Base-by-base conservation (phyloP, 1,140 invertebrate species). In the Streblospio benedicti region DNA sequence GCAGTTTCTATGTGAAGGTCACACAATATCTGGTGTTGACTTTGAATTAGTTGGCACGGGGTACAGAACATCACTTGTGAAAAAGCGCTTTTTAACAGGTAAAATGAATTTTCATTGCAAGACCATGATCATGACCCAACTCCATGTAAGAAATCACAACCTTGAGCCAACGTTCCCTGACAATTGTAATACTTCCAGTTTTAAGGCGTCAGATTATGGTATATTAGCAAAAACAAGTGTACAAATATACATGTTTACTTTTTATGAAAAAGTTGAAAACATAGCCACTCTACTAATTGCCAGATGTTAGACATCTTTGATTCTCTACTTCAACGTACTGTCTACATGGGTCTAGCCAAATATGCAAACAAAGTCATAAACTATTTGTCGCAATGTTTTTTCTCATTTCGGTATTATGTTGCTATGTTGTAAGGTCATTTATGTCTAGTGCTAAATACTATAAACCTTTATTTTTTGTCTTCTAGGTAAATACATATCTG, bases 1-100 rank as follows among this genome's bases (percentile, higher is more conserved):
- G 20, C 91, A 94, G 76, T 97, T 97, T 76, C 89, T 92, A 74
- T 94, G 91, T 76, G 91, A 94, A 78, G 92, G 91, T 45, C 90
- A 92, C 31, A 95, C 92, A 0, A 77, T 97, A 9, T 95, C 93
- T 23, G 93, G 93, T 32, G 85, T 91, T 53, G 92, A 96, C 68
- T 96, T 97, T 76, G 89, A 93, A 76, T 79, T 97, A 20, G 79
- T 87, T 55, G 91, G 90, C 6, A 77, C 84, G 57, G 93, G 93
- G 4, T 97, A 97, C 77, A 83, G 93, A 70, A 79, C 97, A 57
- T 97, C 93, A 28, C 82, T 97, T 64, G 87, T 93, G 43, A 97
- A 97, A 76, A 85, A 91, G 65, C 83, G 92, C 74, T 95, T 97
- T 80, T 88, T 93, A 55, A 93, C 93, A 67, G 93, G 91, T 87